Base-by-base conservation (phyloP, 1,140 invertebrate genomes). In the Drosophila persimilis region DNA sequence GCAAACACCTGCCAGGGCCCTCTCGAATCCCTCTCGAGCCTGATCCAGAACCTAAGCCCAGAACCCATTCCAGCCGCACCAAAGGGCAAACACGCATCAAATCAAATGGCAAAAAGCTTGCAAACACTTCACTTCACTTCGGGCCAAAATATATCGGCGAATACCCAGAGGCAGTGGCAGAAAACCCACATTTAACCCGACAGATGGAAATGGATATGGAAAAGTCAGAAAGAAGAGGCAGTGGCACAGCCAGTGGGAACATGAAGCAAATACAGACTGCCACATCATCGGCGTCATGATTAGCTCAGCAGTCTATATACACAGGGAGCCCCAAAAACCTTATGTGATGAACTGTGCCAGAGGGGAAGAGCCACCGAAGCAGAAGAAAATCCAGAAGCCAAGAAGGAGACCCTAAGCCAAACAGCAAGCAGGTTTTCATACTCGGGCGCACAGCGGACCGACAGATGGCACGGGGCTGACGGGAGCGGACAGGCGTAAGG, bases 301-400 rank as follows among this genome's bases (percentile, higher is more conserved):
- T 83, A 83, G 74, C 74, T 78, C 64, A 45, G 58, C 64, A 83
- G 53, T 39, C 35, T 58, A 73, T 53, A 51, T 17, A 52, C 39
- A 61, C 20, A 53, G 39, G n/a, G 51, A 41, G 31, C n/a, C 39
- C 29, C 20, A 26, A 35, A 31, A 39, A 39, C 35, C 52, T 58
- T 52, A 60, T 73, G 60, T 80, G 77, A 85, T 85, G 73, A 86
- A 77, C 80, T 77, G 80, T 54, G 54, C 71, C 56, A 58, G 55
- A 54, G 70, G 61, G 44, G 39, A 4, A 11, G 11, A 4, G 31
- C n/a, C 39, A 54, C 26, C 51, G 29, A 47, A 73, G 41, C 47
- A 52, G 35, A 43, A 39, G 17, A 47, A 24, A 43, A 39, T n/a
- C 29, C 17, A n/a, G 26, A 22, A 52, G 6, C 11, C 15, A 26